phyloP scores from a whole-genome alignment of 2,888 invertebrate species.

The Napeogenes inachia region DNA sequence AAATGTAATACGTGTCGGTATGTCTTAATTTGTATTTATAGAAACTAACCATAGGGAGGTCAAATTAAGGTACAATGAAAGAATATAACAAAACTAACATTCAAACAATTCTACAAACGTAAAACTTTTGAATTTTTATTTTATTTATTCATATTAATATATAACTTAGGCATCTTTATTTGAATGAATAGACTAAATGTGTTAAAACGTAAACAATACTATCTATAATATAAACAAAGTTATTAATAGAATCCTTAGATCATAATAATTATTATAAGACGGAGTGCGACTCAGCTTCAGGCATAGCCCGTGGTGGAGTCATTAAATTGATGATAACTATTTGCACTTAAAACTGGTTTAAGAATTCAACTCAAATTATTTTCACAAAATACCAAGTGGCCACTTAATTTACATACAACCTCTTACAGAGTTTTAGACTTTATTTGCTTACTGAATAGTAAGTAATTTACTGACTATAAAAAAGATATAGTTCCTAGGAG shows the following conservation, averaged over 20 bases:
- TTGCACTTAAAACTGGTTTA: constrained; percentile 33
- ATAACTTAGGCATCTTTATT: constrained; percentile 4
- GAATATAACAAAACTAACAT: not conserved
- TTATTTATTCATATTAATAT: not conserved
- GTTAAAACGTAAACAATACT: constrained; percentile 63
- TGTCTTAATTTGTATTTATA: not conserved
- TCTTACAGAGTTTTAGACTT: not conserved
- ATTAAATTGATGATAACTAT: constrained; percentile 29
- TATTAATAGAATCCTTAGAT: constrained; percentile 62
- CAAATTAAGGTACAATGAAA: not conserved
- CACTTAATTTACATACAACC: constrained; percentile 14
- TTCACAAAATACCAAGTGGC: constrained; percentile 15
- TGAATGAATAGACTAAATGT: constrained; percentile 17
- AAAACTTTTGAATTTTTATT: constrained; percentile 12
- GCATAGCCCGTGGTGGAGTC: constrained; percentile 37
- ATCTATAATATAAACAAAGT: constrained; percentile 64
- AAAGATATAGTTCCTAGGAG: too few species aligned
- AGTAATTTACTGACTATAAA: too few species aligned
- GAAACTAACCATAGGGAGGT: not conserved
- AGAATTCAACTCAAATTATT: constrained; percentile 32
- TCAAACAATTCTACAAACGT: not conserved
- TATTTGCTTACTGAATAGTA: too few species aligned
- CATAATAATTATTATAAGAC: constrained; percentile 38
- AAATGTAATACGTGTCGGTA: not conserved
- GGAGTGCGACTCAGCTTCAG: constrained; percentile 27